Conservation (phyloP, 2,113 vertebrate species). For the Myrmecobius fasciatus region DNA sequence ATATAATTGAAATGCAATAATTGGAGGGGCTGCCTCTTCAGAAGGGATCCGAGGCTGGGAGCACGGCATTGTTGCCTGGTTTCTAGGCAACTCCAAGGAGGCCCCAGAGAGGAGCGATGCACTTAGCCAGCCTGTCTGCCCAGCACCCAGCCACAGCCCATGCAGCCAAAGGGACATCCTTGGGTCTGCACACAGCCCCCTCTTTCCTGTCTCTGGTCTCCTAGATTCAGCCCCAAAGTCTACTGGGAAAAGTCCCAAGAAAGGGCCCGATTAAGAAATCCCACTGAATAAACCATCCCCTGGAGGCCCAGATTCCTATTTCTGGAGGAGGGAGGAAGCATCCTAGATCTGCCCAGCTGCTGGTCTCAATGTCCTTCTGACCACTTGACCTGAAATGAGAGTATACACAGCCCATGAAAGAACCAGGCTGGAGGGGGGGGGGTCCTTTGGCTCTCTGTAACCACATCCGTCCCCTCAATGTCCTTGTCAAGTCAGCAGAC, state of each 20-base stretch:
- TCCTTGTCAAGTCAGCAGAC: background rate
- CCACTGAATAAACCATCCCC: background rate
- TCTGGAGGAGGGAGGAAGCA: background rate
- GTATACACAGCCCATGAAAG: background rate
- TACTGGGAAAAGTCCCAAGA: background rate
- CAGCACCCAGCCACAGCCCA: background rate
- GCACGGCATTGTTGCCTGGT: conserved; percentile 67
- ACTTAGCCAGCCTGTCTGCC: conserved; percentile 52
- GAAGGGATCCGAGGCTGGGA: conserved; percentile 55
- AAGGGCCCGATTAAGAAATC: background rate
- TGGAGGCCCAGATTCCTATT: background rate
- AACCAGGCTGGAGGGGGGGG: background rate
- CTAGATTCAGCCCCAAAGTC: background rate
- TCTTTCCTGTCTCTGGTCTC: background rate
- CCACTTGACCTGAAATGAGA: background rate
- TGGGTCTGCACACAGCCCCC: background rate
- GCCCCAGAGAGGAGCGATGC: conserved; percentile 50
- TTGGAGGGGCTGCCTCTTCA: conserved; percentile 77
- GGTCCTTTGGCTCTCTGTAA: background rate
- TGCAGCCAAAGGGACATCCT: background rate
- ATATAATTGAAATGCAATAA: conserved; percentile 80
- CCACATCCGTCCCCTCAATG: background rate
- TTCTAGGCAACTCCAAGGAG: conserved; percentile 69
- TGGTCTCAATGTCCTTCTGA: background rate
- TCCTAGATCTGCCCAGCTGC: background rate